Percentiles rank a stretch among this genome's conserved stretches.
These are phyloP conservation scores for Xenopus tropicalis DNA, from an alignment of 2,113 vertebrate species.

Conservation along the genomic window DNA sequence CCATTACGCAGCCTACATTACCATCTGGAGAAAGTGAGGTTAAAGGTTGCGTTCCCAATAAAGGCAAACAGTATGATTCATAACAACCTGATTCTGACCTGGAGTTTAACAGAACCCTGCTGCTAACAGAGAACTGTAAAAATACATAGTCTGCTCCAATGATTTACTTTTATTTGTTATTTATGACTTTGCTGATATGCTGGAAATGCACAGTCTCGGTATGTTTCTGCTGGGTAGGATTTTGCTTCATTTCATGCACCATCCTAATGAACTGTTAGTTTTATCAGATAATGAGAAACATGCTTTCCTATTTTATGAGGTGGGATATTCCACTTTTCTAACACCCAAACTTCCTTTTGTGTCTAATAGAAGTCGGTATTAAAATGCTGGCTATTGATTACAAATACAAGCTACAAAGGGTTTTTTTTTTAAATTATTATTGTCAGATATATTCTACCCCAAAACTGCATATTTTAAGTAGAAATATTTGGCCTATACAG, in stretches of 20 bases:
- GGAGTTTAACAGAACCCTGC: slow-evolving; percentile 47
- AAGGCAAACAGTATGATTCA: slow-evolving; percentile 55
- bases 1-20: slow-evolving; percentile 55
- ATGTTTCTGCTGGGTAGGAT: slow-evolving; percentile 8
- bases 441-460: too few relatives aligned
- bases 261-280: slow-evolving; percentile 39
- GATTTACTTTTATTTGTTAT: slow-evolving; percentile 51
- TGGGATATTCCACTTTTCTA: slow-evolving; percentile 28
- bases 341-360: slow-evolving; percentile 26
- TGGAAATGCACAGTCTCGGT: slow-evolving; percentile 24
- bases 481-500: too few relatives aligned
- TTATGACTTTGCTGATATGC: slow-evolving; percentile 36
- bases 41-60: slow-evolving; percentile 60
- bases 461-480: too few relatives aligned
- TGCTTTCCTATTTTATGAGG: slow-evolving; percentile 31
- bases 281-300: slow-evolving; percentile 43
- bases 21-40: slow-evolving; percentile 65
- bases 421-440: too few relatives aligned
- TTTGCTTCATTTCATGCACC: slow-evolving; percentile 23
- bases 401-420: too few relatives aligned
- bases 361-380: slow-evolving; percentile 30
- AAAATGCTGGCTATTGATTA: not conserved
- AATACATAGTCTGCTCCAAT: slow-evolving; percentile 5
- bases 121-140: slow-evolving; percentile 49
- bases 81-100: slow-evolving; percentile 55